phyloP scores from a whole-genome alignment of 2,888 invertebrate species.

The Melieria picta region DNA sequence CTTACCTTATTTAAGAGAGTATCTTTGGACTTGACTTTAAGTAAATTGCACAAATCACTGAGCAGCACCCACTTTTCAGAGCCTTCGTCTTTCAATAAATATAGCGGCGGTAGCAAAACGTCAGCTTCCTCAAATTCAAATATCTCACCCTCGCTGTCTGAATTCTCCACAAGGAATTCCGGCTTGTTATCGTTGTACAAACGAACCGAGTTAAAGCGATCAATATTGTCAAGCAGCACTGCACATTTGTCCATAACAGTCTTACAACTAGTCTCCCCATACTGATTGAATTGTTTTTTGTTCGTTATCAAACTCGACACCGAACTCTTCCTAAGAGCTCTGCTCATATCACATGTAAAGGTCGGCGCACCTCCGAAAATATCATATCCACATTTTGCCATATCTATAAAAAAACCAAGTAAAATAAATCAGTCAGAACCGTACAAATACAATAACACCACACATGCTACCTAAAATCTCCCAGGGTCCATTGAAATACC shows the following conservation, averaged over 20 bases:
- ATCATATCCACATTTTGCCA: conserved; percentile 63
- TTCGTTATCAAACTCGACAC: conserved; percentile 35
- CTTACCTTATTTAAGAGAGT: conserved; percentile 76
- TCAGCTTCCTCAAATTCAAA: conserved; percentile 86
- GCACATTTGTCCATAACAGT: conserved; percentile 51
- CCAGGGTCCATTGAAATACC: conserved; percentile 67
- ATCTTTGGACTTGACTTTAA: conserved; percentile 84
- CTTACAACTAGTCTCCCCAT: conserved; percentile 54
- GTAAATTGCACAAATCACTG: conserved; percentile 79
- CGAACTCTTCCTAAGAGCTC: conserved; percentile 56
- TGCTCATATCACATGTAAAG: conserved; percentile 63
- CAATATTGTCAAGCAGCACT: conserved; percentile 50
- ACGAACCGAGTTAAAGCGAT: conserved; percentile 46
- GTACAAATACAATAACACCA: neutral
- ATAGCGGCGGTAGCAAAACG: conserved; percentile 81
- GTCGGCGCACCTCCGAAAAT: conserved; percentile 62
- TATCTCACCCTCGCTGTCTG: conserved; percentile 67
- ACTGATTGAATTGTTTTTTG: conserved; percentile 45
- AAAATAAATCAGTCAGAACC: neutral
- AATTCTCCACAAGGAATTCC: conserved; percentile 49
- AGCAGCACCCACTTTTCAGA: conserved; percentile 83
- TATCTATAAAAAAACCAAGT: conserved; percentile 61
- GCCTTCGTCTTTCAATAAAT: conserved; percentile 75
- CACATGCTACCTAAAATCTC: conserved; percentile 59
- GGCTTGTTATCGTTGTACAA: conserved; percentile 43